Evolutionary conservation across 2,113 vertebrate genomes (phyloP).

Genomic region (Scomber japonicus): DNA sequence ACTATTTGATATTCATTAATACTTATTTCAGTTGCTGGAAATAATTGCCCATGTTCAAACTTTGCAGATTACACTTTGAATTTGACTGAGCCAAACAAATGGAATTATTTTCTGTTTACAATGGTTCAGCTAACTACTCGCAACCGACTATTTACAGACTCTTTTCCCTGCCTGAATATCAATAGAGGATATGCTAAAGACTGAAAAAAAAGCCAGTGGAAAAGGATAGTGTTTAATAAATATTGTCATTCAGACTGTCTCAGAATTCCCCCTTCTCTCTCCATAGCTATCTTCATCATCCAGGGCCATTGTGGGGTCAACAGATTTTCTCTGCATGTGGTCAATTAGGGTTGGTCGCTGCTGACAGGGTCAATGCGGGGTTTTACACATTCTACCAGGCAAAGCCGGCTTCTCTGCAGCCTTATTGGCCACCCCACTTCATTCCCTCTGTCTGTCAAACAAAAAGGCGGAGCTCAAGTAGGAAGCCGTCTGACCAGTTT

Average conservation of each 20-base stretch:
- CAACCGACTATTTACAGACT: conserved; percentile 10
- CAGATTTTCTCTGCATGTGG: conserved; percentile 43
- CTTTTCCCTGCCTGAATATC: conserved; percentile 6
- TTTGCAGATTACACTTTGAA: conserved; percentile 48
- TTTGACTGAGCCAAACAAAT: conserved; percentile 45
- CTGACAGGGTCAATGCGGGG: conserved; percentile 35
- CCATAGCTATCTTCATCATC: conserved; percentile 16
- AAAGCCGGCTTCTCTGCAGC: conserved; percentile 8
- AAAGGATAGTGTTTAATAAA: conserved; percentile 6
- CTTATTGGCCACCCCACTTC: conserved; percentile 15
- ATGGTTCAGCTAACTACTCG: conserved; percentile 19
- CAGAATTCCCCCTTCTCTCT: neutral
- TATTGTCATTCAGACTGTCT: conserved; percentile 14
- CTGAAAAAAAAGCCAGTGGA: neutral
- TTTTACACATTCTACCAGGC: conserved; percentile 31
- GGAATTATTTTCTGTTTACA: conserved; percentile 30
- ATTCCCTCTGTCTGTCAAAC: conserved; percentile 29
- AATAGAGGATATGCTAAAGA: neutral
- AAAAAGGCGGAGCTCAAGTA: conserved; percentile 23
- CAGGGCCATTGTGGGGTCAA: conserved; percentile 17
- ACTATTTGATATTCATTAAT: conserved; percentile 37
- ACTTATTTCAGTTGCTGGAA: conserved; percentile 6
- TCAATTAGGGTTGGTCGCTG: conserved; percentile 24
- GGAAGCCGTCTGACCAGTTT: conserved; percentile 31
- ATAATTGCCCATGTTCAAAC: conserved; percentile 27